Base-by-base conservation (phyloP, 2,888 invertebrate genomes). In the Tinea trinotella region DNA sequence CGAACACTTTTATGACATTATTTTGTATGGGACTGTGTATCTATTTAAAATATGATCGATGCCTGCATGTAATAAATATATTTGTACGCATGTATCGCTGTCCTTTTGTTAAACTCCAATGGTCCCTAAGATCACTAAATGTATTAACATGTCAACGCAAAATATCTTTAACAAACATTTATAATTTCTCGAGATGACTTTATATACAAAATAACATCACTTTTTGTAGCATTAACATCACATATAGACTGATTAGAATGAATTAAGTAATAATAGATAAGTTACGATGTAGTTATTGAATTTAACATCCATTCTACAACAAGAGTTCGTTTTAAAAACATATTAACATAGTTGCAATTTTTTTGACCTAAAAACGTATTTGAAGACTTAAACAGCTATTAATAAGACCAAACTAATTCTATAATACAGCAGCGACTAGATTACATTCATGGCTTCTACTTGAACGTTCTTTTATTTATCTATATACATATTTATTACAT, bases 401-500 rank as follows among this genome's bases (percentile, higher is more conserved):
- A 3, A 40, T 12, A 24, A 5, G 6, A 40, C 40, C 40, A 40
- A 4, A n/a, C 40, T 40, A 13, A 12, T 12, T 6, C 40, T 13
- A 40, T 40, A 1, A 46, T 46, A 19, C 19, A 50, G 24, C 50
- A 24, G 24, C 22, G 50, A 50, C 50, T 50, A 50, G 24, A 24
- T 50, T 6, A 40, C 1, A 10, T 12, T 24, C 18, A 49, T 49
- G 49, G 49, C 49, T 7, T 18, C 19, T 17, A 18, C 5, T 3
- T 15, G 3, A 4, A 7, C 9, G 15, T 9, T 46, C 10, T 46
- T 5, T 46, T 17, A 13, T 15, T 9, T 5, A 46, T 46, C 3
- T 49, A 49, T 17, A 17, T 18, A 2, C 6, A 18, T 17, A 17
- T 48, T n/a, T n/a, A n/a, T n/a, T n/a, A n/a, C n/a, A 48, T 4